These are phyloP conservation scores for Andrena minutula DNA, from an alignment of 2,888 invertebrate genomes.

Conservation along the genomic window DNA sequence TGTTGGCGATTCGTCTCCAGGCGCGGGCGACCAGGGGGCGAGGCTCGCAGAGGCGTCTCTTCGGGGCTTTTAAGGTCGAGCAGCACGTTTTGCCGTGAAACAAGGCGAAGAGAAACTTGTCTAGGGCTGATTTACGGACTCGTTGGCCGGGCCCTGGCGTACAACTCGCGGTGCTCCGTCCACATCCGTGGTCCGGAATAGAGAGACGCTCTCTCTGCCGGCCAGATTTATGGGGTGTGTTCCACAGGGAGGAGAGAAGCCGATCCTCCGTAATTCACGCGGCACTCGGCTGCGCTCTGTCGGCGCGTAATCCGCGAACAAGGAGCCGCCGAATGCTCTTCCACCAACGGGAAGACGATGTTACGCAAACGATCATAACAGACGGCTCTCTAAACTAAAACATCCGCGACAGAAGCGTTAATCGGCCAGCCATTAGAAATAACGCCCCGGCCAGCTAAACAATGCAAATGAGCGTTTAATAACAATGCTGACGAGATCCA, in stretches of 20 bases:
- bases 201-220: conserved; percentile 60
- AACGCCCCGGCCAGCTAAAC: conserved; percentile 20
- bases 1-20: conserved; percentile 47
- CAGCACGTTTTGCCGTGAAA: conserved; percentile 70
- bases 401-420: conserved; percentile 8
- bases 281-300: conserved; percentile 53
- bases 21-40: background rate
- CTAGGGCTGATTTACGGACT: conserved; percentile 81
- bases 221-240: conserved; percentile 81
- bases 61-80: conserved; percentile 68
- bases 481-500: background rate
- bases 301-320: conserved; percentile 67
- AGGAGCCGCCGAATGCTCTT: conserved; percentile 33
- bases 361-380: conserved; percentile 6
- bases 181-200: conserved; percentile 67
- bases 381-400: background rate
- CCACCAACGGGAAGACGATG: background rate
- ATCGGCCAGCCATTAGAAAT: conserved; percentile 7
- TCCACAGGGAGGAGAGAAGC: conserved; percentile 69
- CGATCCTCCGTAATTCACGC: conserved; percentile 71
- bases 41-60: conserved; percentile 31
- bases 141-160: conserved; percentile 71
- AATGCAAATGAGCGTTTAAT: conserved; percentile 18
- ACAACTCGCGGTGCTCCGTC: conserved; percentile 70
- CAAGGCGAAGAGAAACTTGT: conserved; percentile 77